phyloP scores from a whole-genome alignment of 2,113 vertebrate genomes.

The Turnix velox region DNA sequence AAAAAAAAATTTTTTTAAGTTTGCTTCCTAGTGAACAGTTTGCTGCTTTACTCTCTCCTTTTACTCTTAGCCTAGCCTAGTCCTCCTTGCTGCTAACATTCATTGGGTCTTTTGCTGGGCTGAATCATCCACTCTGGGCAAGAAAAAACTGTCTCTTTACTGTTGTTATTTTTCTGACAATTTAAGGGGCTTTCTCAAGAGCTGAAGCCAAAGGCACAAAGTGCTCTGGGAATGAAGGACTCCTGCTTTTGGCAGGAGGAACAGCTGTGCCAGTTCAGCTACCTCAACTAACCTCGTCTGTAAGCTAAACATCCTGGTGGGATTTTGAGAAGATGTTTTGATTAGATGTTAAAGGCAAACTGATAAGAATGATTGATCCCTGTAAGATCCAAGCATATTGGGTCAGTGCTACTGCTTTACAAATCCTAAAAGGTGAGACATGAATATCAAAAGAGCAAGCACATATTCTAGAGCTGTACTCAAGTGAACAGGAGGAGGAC shows the following conservation, averaged over 20 bases:
- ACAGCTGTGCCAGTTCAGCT: not conserved
- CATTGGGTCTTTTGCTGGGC: not conserved
- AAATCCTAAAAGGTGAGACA: not conserved
- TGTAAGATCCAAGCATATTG: not conserved
- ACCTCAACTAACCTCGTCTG: not conserved
- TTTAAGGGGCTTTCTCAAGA: not conserved
- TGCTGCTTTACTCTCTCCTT: not conserved
- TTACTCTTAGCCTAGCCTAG: not conserved
- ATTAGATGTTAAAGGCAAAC: not conserved
- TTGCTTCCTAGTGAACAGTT: not conserved
- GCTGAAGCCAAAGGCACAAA: not conserved
- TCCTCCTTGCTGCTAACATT: not conserved
- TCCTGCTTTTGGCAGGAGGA: not conserved
- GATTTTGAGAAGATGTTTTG: not conserved
- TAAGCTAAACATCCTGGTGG: not conserved
- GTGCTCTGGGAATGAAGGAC: not conserved
- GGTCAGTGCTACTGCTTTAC: not conserved
- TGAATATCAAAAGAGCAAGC: not conserved
- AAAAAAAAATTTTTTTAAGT: not conserved
- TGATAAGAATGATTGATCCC: rapidly evolving
- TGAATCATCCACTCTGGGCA: not conserved
- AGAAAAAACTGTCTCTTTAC: not conserved
- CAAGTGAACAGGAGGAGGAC: not conserved
- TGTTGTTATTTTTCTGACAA: not conserved
- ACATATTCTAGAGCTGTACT: not conserved